A percentile compares a stretch with the other conserved stretches of the same genome.
These are phyloP conservation scores for Alloscopus bannaensis DNA, from an alignment of 2,888 invertebrate species.

Conservation along the genomic window DNA sequence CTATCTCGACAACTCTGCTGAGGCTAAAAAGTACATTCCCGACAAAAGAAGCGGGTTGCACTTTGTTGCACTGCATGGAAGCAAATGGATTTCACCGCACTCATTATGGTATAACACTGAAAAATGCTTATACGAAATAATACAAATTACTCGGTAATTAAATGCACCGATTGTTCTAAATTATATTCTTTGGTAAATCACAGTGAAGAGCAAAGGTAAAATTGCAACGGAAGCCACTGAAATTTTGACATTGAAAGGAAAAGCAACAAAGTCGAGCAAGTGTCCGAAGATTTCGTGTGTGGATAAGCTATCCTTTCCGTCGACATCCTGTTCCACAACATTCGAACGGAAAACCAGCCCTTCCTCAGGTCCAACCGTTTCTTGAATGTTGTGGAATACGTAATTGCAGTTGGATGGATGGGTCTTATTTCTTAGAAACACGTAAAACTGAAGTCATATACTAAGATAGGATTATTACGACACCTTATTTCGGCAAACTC, in stretches of 20 bases:
- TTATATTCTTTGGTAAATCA: constrained; percentile 2
- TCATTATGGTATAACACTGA: constrained; percentile 36
- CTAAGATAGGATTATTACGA: too few species aligned
- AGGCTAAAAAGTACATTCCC: constrained; percentile 28
- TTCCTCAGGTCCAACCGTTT: constrained; percentile 20
- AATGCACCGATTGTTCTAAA: background rate
- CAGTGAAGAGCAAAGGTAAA: constrained; percentile 35
- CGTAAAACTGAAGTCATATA: background rate
- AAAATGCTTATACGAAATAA: background rate
- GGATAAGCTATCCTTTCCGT: background rate
- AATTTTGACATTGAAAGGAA: constrained; percentile 39
- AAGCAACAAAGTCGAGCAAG: constrained; percentile 12
- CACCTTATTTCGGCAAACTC: background rate
- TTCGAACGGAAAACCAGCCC: background rate
- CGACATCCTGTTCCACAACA: background rate
- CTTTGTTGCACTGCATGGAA: constrained; percentile 45
- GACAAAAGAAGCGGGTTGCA: constrained; percentile 50
- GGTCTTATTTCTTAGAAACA: constrained; percentile 1
- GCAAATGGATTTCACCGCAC: constrained; percentile 28
- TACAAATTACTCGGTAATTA: background rate
- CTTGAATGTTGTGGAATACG: constrained; percentile 9
- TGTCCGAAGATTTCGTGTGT: constrained; percentile 46
- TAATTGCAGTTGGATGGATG: background rate
- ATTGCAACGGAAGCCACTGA: constrained; percentile 23
- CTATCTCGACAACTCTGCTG: constrained; percentile 1